Evolutionary conservation across 92 coral and sea anemone genomes (phyloP), one percentile per base, ranked within the genome.

Genomic region (Meandrina meandrites): DNA sequence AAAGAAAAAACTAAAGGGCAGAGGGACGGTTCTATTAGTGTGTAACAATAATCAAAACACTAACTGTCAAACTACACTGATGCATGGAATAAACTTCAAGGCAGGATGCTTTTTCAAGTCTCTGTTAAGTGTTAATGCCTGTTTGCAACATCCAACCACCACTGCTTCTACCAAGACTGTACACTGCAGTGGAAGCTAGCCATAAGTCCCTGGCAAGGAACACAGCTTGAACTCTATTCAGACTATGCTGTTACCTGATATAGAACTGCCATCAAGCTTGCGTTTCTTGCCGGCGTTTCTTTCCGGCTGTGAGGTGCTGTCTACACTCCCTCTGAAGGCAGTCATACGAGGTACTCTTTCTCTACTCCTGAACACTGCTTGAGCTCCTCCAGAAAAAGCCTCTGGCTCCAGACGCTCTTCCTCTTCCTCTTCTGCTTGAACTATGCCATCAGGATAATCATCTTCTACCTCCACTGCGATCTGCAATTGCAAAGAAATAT

Each of bases 401-500:
- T 88, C 95, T 30, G 92, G 92, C 34, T 89, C 95, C 40, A 80
- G 79, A 58, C 86, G 90, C 71, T 94, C 98, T 53, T 97, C 99
- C 68, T 96, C 99, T 76, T 97, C 99, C 62, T 96, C 98, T 89
- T 97, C 99, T 5, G 99, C 99, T 86, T 97, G 99, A 16, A 97
- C 93, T 32, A 97, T 97, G 35, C 99, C 99, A 85, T 95, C 98
- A 79, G 96, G 96, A 83, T 87, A 93, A 76, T 97, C 99, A 89
- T 97, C 99, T 79, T 97, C 99, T 75, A 95, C 99, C 70, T 97
- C 96, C 7, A 94, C 99, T 24, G 96, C 84, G 81, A 97, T 97
- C 98, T 94, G 78, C 40, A 48, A n/a, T 30, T 36, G 54, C 17
- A 31, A n/a, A 21, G 31, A 47, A 40, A 24, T n/a, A n/a, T n/a